Evolutionary conservation across 2,113 vertebrate species (phyloP), one percentile per base, ranked within the genome.

Genomic region (Calidris pugnax): DNA sequence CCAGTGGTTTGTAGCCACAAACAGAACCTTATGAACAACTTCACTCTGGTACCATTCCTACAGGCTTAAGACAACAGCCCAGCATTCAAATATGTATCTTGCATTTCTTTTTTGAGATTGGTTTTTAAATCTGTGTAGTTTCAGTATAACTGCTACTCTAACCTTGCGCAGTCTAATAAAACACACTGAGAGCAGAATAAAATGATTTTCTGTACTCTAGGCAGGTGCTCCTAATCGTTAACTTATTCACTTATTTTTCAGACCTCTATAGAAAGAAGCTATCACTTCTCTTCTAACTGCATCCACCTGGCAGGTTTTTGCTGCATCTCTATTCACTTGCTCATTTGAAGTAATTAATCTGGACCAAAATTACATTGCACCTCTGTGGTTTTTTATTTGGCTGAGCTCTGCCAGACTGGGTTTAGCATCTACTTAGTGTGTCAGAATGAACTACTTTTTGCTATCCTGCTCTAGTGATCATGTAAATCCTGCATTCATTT

Each of bases 401-500:
- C 66, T 95, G 92, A 97, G 90, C 74, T 95, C 87, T 90, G 43
- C 75, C 73, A 93, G 83, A 59, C 82, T 53, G 69, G 51, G 78
- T 94, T 96, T 63, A 85, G 78, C 89, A 95, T 93, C 97, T 98
- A 97, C 88, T 97, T 97, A 96, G 33, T 89, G 82, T 33, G 23
- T 97, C 77, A 95, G 89, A 96, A 89, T 92, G 95, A 97, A 96
- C 97, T 97, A 93, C 90, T 85, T 94, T 87, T 45, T 96, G 76
- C 64, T 87, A 0, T 95, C 92, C 93, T 97, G 68, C 92, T 96
- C 78, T 81, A 95, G 94, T 64, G 87, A 96, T 97, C 97, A 94
- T 95, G 80, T 96, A 98, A 98, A 98, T 98, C 96, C 97, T 96
- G 60, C 93, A 96, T 97, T 97, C 91, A 97, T 98, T 98, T 96